A percentile compares a stretch with the other conserved stretches of the same genome.
These are phyloP conservation scores for Trialeurodes vaporariorum DNA, from an alignment of 1,140 invertebrate species.

Conservation along the genomic window DNA sequence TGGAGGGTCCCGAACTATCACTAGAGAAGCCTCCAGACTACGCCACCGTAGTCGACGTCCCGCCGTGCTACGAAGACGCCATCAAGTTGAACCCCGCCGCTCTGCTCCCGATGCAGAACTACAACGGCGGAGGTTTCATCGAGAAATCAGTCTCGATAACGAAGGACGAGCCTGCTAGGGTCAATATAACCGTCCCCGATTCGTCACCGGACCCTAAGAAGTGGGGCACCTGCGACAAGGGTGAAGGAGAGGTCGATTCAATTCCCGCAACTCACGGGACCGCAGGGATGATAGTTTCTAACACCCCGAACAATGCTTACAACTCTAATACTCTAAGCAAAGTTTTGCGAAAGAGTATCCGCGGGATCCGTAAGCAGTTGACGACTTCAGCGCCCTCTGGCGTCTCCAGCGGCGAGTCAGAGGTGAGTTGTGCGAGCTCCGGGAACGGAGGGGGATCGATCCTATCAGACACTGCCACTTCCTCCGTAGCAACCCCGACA, in stretches of 20 bases:
- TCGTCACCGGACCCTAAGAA: not conserved
- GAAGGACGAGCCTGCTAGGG: not conserved
- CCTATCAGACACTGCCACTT: too few relatives aligned
- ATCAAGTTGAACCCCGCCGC: conserved; percentile 51
- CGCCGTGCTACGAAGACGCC: conserved; percentile 59
- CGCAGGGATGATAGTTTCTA: not conserved
- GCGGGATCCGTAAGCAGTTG: conserved; percentile 16
- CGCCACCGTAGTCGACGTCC: conserved; percentile 48
- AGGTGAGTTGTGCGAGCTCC: too few relatives aligned
- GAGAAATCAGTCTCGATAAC: not conserved
- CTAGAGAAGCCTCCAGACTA: conserved; percentile 59
- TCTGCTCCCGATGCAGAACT: conserved; percentile 8
- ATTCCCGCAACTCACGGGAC: not conserved
- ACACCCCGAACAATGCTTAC: conserved; percentile 3
- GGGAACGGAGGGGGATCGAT: too few relatives aligned
- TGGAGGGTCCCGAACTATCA: conserved; percentile 32
- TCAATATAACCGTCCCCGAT: not conserved
- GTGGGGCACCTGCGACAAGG: conserved; percentile 5
- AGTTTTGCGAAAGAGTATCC: conserved; percentile 18
- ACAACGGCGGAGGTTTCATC: not conserved
- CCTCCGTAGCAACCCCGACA: not conserved
- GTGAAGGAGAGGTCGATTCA: not conserved
- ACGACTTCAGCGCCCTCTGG: conserved; percentile 5
- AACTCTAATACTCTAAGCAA: conserved; percentile 11
- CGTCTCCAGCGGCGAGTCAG: not conserved